Base-by-base conservation (phyloP, 2,888 invertebrate species). In the Thymelicus acteon region DNA sequence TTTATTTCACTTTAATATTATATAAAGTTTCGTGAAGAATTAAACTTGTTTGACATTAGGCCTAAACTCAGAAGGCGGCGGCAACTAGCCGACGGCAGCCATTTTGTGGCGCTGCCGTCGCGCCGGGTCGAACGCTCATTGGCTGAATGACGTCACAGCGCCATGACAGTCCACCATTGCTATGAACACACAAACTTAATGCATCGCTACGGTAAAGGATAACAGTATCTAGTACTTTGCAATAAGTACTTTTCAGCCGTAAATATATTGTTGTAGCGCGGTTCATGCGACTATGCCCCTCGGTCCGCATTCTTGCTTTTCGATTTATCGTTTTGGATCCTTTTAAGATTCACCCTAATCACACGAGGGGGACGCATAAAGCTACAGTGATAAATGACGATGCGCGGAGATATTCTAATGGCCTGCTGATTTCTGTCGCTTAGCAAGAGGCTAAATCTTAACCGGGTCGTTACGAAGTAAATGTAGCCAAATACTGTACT, bases 341-440 rank as follows among this genome's bases (percentile, higher is more conserved):
- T 91, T 90, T 93, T 92, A 91, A 87, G 90, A 92, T 92, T 90
- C 91, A 92, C 89, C 91, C 90, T 91, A 91, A 90, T 91, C 90
- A 88, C 83, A 83, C 82, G 81, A 78, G 84, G 89, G 89, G 87
- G 86, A 84, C 86, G 82, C 89, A 91, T 87, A 84, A 89, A 91
- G 86, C 85, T 86, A 84, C 78, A 88, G 86, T 85, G 87, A 89
- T 86, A 79, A 82, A 83, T 84, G 85, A 82, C 84, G 86, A 88
- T 85, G 86, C 85, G 82, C 85, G 86, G 82, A 89, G 82, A 89
- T 85, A 89, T 90, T 89, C 89, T 89, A 89, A 91, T 90, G 87
- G 88, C 80, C 88, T 86, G 88, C 86, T 87, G 88, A 90, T 88
- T 86, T 88, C 85, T 82, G 84, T 82, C 78, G 60, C 70, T 71